Base-by-base conservation (phyloP, 2,797 vertebrate species). In the Catamblyrhynchus diadema region DNA sequence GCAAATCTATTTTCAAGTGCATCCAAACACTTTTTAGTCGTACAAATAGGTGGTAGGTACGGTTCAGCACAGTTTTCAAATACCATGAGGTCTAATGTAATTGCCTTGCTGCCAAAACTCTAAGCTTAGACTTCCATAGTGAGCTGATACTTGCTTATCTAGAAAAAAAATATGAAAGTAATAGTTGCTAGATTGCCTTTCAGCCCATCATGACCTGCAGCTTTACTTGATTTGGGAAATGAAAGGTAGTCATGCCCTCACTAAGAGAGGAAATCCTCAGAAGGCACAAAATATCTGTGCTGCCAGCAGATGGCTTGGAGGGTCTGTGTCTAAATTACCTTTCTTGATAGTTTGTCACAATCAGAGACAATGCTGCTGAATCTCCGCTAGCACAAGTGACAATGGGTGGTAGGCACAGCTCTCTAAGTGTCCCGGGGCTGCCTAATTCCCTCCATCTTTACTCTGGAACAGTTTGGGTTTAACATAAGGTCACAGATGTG, bases 391-490 rank as follows among this genome's bases (percentile, higher is more conserved):
- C 42, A 4, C 13, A 51, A 44, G 9, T 41, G 69, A 42, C 22
- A 47, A 47, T 13, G 6, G 1, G 9, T 12, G 12, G 10, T 21
- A 71, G 30, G 4, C 13, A 81, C 32, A 50, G 8, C 9, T 74
- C 48, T 0, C 0, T 19, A 57, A 35, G 0, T 21, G 16, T 19
- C 10, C 6, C 9, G 23, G 30, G 22, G 28, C 23, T 33, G 51
- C 25, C 5, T 27, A 69, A 32, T 47, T 32, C 5, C 14, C 6
- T 81, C 12, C 9, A 20, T 50, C 30, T 12, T 8, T 28, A 5
- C 27, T 47, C 27, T 86, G 44, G 78, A 83, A 45, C 1, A 60
- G 27, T 32, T 7, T 37, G 14, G 2, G 8, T 61, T 88, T 86
- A 92, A 28, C 48, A 56, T 32, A 5, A 41, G 10, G 19, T 8